Base-by-base conservation (phyloP, 2,888 invertebrate genomes). In the Deilephila elpenor region DNA sequence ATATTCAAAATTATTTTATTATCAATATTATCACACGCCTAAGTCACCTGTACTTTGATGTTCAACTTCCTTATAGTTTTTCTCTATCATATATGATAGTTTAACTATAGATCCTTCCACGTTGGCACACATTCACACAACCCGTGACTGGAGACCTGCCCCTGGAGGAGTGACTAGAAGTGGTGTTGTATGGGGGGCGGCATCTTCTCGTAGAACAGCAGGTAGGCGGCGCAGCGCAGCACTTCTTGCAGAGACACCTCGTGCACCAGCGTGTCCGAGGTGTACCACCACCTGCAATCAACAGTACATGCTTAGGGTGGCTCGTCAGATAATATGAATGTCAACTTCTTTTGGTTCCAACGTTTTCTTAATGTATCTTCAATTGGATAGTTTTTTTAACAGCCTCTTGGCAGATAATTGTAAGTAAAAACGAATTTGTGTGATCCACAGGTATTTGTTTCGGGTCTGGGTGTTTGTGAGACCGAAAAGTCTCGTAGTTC, bases 171-270 rank as follows among this genome's bases (percentile, higher is more conserved):
- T 25, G 37, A 20, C 34, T 84, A 88, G 78, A 88, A 85, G 81
- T 85, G 85, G 17, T 86, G 83, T 5, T 67, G 67, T 44, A 67
- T 67, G 44, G 67, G 67, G 1, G 67, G 67, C 37, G 67, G 67
- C 59, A 89, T 87, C 70, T 95, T 93, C 89, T 99, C 98, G 91
- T 99, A 99, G 94, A 98, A 98, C 76, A 99, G 95, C 96, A 99
- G 96, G 93, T 99, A 99, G 20, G 99, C 98, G 74, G 97, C 96
- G 82, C 97, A 97, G 79, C 96, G 96, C 25, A 98, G 95, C 72
- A 99, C 99, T 87, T 98, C 97, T 71, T 96, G 96, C 70, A 98
- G 95, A 0, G 97, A 95, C 51, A 97, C 97, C 89, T 97, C 97
- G 80, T 97, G 96, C 14, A 99, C 98, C 77, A 97, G 95, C 4